These are phyloP conservation scores for Iguana delicatissima DNA, from an alignment of 2,797 vertebrate genomes.

Conservation along the genomic window DNA sequence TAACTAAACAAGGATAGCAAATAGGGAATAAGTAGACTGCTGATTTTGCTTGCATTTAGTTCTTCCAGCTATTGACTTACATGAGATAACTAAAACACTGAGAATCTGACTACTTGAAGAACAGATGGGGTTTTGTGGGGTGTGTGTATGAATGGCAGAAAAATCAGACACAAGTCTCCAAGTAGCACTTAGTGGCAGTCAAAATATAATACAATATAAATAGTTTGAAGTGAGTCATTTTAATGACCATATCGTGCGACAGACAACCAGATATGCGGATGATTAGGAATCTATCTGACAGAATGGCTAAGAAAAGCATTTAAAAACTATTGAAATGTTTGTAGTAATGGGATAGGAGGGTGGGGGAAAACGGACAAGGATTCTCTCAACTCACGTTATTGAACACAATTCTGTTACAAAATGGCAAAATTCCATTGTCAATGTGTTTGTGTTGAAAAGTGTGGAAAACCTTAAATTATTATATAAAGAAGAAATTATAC, in stretches of 20 bases:
- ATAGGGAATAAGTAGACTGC: too few relatives aligned
- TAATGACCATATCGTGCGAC: background rate
- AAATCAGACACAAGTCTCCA: background rate
- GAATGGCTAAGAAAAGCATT: too few relatives aligned
- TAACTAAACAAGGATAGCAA: too few relatives aligned
- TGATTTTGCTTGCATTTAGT: background rate
- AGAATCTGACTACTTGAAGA: background rate
- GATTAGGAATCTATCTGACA: slow-evolving; percentile 12
- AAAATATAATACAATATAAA: slow-evolving; percentile 22
- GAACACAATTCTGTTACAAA: background rate
- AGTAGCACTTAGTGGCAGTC: slow-evolving; percentile 8
- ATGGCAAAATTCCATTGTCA: background rate
- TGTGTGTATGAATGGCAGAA: rapidly evolving
- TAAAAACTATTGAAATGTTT: background rate
- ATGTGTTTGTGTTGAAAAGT: background rate
- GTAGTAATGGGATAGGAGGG: background rate
- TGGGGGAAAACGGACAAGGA: background rate
- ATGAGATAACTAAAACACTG: background rate
- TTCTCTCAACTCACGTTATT: background rate
- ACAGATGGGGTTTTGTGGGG: slow-evolving; percentile 19
- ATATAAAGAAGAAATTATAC: background rate
- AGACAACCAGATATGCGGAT: background rate
- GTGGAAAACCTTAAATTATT: background rate
- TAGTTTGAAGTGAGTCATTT: rapidly evolving
- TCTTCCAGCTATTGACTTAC: background rate